A percentile compares a stretch with the other conserved stretches of the same genome.
Evolutionary conservation across 2,888 invertebrate species (phyloP).

Genomic region (Lasioglossum vierecki): DNA sequence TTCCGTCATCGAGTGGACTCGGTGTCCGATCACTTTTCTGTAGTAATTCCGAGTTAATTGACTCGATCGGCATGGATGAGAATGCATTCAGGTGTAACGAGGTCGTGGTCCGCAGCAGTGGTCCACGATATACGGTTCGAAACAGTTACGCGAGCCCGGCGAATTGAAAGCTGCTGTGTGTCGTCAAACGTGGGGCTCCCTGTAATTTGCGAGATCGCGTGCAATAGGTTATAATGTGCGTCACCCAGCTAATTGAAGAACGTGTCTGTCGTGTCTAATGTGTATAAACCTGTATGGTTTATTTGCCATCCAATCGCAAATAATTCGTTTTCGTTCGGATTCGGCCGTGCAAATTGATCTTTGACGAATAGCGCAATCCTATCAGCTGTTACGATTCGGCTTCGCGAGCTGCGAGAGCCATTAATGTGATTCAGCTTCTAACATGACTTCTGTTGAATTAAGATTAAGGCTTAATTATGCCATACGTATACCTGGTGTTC

Average conservation of each 20-base stretch:
- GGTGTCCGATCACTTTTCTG: background rate
- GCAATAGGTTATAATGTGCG: background rate
- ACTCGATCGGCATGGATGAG: background rate
- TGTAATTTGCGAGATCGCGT: constrained; percentile 31
- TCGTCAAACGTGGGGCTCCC: constrained; percentile 3
- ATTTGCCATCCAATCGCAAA: background rate
- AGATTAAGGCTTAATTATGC: background rate
- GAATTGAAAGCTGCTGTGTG: constrained; percentile 18
- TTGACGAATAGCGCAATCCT: background rate
- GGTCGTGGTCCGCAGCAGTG: background rate
- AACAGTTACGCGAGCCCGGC: background rate
- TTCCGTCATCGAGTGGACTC: background rate
- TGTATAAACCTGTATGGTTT: background rate
- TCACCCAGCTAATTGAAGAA: constrained; percentile 37
- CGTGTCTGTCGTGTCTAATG: background rate
- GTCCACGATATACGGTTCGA: constrained; percentile 3
- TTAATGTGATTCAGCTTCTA: background rate
- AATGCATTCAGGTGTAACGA: background rate
- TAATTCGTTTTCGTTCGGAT: background rate
- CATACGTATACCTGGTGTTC: background rate
- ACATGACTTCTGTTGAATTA: background rate
- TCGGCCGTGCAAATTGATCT: background rate
- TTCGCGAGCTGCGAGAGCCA: background rate
- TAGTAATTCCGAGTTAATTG: constrained; percentile 19
- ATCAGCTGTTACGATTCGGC: background rate